Conservation (phyloP, 2,113 vertebrate genomes). For the Nothocercus nigrocapillus region DNA sequence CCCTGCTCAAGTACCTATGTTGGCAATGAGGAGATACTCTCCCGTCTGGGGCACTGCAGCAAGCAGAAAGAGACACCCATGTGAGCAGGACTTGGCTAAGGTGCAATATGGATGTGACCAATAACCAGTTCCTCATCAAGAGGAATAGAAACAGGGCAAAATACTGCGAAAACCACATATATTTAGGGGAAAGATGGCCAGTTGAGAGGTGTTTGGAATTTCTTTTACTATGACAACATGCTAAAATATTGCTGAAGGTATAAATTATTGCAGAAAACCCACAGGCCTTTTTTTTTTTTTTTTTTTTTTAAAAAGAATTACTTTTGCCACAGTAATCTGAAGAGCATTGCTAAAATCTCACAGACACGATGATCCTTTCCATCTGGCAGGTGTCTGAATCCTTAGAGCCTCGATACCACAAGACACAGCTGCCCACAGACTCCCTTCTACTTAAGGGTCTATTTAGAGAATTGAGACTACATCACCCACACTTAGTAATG, state of each 20-base stretch:
- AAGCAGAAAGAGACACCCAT: background rate
- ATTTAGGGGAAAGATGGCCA: no score
- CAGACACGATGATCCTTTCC: background rate
- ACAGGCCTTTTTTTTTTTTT: background rate
- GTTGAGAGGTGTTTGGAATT: no score
- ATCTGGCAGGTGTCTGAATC: background rate
- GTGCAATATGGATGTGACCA: background rate
- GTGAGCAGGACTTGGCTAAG: accelerated
- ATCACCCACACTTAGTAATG: background rate
- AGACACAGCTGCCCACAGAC: background rate
- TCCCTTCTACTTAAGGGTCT: background rate
- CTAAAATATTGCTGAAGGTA: background rate
- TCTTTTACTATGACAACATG: no score
- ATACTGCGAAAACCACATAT: background rate
- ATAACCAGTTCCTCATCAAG: background rate
- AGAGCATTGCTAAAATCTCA: background rate
- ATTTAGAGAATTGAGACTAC: background rate
- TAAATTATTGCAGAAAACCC: background rate
- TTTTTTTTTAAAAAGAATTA: background rate
- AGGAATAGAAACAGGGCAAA: background rate
- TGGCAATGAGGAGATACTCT: background rate
- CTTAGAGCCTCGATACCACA: accelerated
- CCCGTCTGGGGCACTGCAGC: background rate
- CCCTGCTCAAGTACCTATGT: accelerated
- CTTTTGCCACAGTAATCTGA: background rate